phyloP scores from a whole-genome alignment of 2,888 invertebrate species.

The Malthinus flaveolus region DNA sequence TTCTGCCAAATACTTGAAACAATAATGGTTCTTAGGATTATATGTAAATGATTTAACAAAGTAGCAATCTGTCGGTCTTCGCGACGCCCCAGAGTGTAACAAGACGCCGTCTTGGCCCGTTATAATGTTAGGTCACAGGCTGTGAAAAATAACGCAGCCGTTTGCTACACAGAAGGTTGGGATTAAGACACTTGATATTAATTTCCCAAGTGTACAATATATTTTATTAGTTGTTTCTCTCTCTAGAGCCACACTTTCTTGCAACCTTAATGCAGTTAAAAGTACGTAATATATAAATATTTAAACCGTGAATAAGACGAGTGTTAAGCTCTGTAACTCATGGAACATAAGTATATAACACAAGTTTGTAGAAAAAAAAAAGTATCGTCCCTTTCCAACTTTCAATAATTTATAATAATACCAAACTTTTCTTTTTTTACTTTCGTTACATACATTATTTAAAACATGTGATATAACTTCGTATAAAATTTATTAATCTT shows the following conservation, averaged over 20 bases:
- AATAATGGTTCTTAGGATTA: conserved; percentile 36
- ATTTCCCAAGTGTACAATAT: conserved; percentile 57
- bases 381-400: conserved; percentile 30
- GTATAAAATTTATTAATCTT: too few relatives aligned
- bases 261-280: conserved; percentile 51
- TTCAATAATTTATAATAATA: conserved; percentile 38
- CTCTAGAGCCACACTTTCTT: conserved; percentile 49
- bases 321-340: conserved; percentile 36
- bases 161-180: conserved; percentile 53
- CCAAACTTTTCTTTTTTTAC: conserved; percentile 34
- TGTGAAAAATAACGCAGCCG: conserved; percentile 54
- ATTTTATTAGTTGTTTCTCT: conserved; percentile 57
- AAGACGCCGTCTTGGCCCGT: conserved; percentile 48
- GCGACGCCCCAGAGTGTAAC: conserved; percentile 40
- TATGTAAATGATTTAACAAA: conserved; percentile 47
- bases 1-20: conserved; percentile 9
- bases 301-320: conserved; percentile 41
- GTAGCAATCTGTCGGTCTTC: conserved; percentile 34
- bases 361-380: conserved; percentile 29
- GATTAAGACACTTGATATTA: conserved; percentile 58
- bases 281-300: conserved; percentile 52
- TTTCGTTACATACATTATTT: conserved; percentile 16
- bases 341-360: conserved; percentile 34
- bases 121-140: conserved; percentile 53
- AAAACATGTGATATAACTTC: neutral